Conservation (phyloP, 2,888 invertebrate species). For the Amphipoea lucens region DNA sequence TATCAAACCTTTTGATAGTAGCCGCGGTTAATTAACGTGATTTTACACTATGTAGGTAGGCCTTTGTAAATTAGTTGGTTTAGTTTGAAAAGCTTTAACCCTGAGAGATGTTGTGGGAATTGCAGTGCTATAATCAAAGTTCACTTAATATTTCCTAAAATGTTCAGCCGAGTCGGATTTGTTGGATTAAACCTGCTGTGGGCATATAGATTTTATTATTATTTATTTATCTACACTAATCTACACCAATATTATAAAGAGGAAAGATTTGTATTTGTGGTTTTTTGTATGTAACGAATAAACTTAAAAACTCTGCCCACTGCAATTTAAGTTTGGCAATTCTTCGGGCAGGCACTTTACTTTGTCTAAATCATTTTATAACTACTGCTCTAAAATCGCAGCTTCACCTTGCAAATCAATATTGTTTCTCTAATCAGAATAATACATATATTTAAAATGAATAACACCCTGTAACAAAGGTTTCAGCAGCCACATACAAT, state of each 20-base stretch:
- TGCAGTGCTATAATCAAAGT: neutral
- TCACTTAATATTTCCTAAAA: neutral
- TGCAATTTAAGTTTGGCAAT: too few species aligned
- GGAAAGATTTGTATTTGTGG: too few species aligned
- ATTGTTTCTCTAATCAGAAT: neutral
- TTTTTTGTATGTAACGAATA: too few species aligned
- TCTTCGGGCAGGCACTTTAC: too few species aligned
- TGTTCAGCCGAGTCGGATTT: neutral
- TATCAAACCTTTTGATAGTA: constrained; percentile 51
- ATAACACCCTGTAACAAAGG: neutral
- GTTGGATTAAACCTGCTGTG: neutral
- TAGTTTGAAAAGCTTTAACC: constrained; percentile 10
- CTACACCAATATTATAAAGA: too few species aligned
- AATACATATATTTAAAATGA: neutral
- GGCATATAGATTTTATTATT: too few species aligned
- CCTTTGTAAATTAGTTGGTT: constrained; percentile 32
- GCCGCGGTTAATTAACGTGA: constrained; percentile 34
- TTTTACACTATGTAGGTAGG: constrained; percentile 17
- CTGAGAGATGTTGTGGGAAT: constrained; percentile 3
- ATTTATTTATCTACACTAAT: too few species aligned
- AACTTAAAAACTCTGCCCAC: too few species aligned
- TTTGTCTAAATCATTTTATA: too few species aligned
- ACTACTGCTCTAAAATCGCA: neutral
- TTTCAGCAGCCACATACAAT: constrained; percentile 1
- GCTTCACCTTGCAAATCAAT: neutral